Base-by-base conservation (phyloP, 23 tunicate species). In the Trididemnum clinides region DNA sequence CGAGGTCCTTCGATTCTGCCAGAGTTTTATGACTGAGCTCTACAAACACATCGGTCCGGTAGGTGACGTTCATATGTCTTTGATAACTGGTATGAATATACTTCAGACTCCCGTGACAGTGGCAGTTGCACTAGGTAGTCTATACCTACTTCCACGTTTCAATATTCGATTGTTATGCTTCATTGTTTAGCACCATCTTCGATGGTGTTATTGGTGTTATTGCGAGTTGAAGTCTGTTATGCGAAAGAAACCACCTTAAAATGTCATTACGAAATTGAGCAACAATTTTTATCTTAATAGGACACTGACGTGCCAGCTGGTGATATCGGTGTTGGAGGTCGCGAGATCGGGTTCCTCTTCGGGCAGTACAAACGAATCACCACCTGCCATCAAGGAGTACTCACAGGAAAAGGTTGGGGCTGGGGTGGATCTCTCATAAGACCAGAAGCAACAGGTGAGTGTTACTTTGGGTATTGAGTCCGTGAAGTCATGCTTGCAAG, bases 281-380 rank as follows among this genome's bases (percentile, higher is more conserved):
- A n/a, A n/a, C n/a, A n/a, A n/a, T n/a, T n/a, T n/a, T n/a, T n/a
- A n/a, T n/a, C n/a, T n/a, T n/a, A 49, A 30, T 65, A 96, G 99
- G 97, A 97, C 84, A 69, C 84, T 20, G 99, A 97, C 58, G 99
- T 97, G 5, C 99, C 99, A n/a, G 99, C 99, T 5, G 99, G 99
- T 5, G 99, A 97, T 34, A 97, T 97, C 70, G 99, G 99, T 6
- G 99, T 97, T 12, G 99, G 99, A 2, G 97, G 97, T 28, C 83
- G 97, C 15, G 99, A 97, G 58, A 97, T 97, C 78, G 99, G 99
- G 0, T 97, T 85, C 86, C 75, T 97, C 89, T 97, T 85, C 81
- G 99, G 99, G n/a, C 99, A 97, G 69, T 97, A 97, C 95, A 97
- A 96, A 57, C 80, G 99, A n/a, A 96, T 96, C 30, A 91, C 90